phyloP scores from a whole-genome alignment of 1,140 invertebrate species.

The Drosophila albomicans region DNA sequence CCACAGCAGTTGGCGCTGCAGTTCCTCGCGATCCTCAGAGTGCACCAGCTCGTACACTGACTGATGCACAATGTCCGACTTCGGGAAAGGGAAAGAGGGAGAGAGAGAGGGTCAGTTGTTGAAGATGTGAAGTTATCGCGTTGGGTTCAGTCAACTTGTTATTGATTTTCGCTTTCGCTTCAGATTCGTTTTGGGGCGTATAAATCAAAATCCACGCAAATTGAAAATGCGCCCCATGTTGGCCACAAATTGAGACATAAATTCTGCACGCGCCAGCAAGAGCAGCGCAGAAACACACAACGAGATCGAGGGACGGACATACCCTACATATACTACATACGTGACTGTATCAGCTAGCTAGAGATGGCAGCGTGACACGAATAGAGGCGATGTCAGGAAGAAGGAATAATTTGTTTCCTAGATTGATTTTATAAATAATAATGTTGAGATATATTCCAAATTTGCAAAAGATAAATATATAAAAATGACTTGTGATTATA shows the following conservation, averaged over 20 bases:
- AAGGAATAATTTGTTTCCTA: no score
- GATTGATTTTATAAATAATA: no score
- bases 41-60: slow-evolving; percentile 99
- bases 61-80: slow-evolving; percentile 99
- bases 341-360: background rate
- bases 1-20: slow-evolving; percentile 98
- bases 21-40: slow-evolving; percentile 98
- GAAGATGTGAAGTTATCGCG: background rate
- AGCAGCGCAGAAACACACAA: slow-evolving; percentile 11
- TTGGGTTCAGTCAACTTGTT: slow-evolving; percentile 45
- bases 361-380: background rate
- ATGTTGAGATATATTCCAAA: no score
- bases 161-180: slow-evolving; percentile 66
- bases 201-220: slow-evolving; percentile 80
- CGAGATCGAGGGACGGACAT: slow-evolving; percentile 19
- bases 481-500: no score
- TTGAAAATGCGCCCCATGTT: slow-evolving; percentile 83
- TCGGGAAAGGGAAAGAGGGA: slow-evolving; percentile 48
- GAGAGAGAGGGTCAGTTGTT: slow-evolving; percentile 40
- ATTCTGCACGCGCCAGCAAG: slow-evolving; percentile 76
- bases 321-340: slow-evolving; percentile 1
- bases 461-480: no score
- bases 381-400: no score
- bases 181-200: slow-evolving; percentile 66
- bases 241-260: slow-evolving; percentile 82